These are phyloP conservation scores for Nothocercus nigrocapillus DNA, from an alignment of 2,113 vertebrate species.

Conservation along the genomic window DNA sequence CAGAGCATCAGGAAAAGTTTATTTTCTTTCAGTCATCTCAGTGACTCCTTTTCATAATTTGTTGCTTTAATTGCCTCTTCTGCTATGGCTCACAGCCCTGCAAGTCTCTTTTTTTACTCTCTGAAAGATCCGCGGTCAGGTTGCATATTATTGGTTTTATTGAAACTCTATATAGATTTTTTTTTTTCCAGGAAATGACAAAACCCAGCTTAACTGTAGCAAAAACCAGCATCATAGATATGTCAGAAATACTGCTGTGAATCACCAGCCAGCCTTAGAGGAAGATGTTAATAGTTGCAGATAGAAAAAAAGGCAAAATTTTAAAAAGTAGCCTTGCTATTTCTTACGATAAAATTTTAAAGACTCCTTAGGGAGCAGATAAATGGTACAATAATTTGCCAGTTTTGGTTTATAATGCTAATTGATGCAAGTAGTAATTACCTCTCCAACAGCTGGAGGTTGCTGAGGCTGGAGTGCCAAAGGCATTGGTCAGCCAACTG, in stretches of 20 bases:
- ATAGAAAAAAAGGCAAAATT: neutral
- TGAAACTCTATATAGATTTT: neutral
- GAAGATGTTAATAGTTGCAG: neutral
- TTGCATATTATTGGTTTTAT: neutral
- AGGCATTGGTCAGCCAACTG: neutral
- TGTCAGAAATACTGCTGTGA: neutral
- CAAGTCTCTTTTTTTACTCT: neutral
- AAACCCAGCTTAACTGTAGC: neutral
- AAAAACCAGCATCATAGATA: neutral
- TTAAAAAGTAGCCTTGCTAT: neutral
- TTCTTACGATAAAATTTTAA: neutral
- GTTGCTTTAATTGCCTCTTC: neutral
- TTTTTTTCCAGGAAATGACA: neutral
- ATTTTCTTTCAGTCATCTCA: neutral
- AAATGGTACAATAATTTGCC: neutral
- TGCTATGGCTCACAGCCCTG: neutral
- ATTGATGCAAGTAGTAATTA: neutral
- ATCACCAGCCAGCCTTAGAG: neutral
- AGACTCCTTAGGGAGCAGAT: neutral
- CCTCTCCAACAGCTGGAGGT: neutral
- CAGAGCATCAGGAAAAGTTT: neutral
- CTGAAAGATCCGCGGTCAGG: neutral
- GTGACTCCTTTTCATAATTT: neutral
- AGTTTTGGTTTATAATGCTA: neutral
- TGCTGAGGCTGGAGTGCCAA: neutral